Percentiles rank a stretch among this genome's conserved stretches.
Conservation (phyloP, 2,113 vertebrate species). For the Bubo bubo region DNA sequence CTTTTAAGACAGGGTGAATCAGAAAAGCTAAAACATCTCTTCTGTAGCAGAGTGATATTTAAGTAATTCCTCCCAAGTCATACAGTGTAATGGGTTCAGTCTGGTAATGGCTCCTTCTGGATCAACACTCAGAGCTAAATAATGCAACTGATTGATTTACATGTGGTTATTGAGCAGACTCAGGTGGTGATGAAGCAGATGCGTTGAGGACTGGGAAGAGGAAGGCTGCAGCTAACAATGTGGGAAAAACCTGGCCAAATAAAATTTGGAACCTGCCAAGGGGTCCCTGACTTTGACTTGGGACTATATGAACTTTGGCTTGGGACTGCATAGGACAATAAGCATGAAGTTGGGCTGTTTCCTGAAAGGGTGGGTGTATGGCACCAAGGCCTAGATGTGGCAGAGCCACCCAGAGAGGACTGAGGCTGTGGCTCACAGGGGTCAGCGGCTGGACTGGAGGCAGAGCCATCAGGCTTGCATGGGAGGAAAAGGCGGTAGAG, state of each 20-base stretch:
- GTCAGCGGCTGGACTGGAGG: background rate
- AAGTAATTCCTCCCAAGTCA: background rate
- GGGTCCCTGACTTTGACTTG: background rate
- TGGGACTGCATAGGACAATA: background rate
- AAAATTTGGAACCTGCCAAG: background rate
- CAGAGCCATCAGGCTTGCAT: background rate
- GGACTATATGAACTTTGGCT: background rate
- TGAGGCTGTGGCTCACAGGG: background rate
- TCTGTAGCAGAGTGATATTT: background rate
- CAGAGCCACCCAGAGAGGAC: background rate
- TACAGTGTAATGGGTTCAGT: background rate
- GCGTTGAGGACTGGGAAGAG: background rate
- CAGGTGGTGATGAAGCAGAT: accelerated
- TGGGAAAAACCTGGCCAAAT: background rate
- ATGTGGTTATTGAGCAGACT: background rate
- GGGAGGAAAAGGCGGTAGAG: background rate
- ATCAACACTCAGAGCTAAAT: background rate
- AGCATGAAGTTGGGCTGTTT: background rate
- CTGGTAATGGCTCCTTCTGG: background rate
- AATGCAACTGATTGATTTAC: background rate
- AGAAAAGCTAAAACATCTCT: background rate
- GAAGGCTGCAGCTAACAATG: background rate
- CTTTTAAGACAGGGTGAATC: background rate
- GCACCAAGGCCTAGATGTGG: accelerated
- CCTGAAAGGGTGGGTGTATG: background rate